A percentile compares a stretch with the other conserved stretches of the same genome.
Conservation (phyloP, 2,797 vertebrate genomes). For the Tokudaia tokunoshimensis region DNA sequence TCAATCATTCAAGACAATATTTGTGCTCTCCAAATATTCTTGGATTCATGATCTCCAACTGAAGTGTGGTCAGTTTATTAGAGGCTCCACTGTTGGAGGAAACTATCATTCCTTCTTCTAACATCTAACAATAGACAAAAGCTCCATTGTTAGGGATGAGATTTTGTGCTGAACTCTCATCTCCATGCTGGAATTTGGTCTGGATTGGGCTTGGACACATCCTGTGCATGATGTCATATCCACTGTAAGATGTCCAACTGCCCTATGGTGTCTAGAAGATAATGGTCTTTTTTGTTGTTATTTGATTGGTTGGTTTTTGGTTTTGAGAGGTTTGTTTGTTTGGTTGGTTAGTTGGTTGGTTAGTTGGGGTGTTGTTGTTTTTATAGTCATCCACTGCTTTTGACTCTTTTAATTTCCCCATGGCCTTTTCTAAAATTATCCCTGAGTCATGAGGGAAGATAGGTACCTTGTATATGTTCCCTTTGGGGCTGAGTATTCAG, state of each 20-base stretch:
- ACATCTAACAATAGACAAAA: neutral
- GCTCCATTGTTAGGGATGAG: neutral
- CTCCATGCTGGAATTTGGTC: neutral
- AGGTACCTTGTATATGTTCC: neutral
- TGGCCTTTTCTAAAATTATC: neutral
- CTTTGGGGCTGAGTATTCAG: neutral
- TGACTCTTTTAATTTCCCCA: neutral
- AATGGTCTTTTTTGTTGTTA: neutral
- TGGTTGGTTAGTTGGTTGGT: no score
- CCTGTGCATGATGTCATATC: neutral
- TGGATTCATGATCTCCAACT: neutral
- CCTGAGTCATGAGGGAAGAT: neutral
- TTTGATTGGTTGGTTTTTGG: neutral
- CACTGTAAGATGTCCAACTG: neutral
- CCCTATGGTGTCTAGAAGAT: neutral
- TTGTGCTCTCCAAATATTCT: neutral
- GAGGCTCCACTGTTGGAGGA: neutral
- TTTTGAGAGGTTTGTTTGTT: no score
- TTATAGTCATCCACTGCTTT: neutral
- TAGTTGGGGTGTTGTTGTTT: neutral
- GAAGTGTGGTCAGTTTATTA: neutral
- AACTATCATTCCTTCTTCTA: neutral
- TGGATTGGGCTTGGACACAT: neutral
- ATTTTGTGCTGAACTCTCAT: neutral
- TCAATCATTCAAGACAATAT: neutral